phyloP scores from a whole-genome alignment of 2,888 invertebrate species.

The Apodemia hepburni region DNA sequence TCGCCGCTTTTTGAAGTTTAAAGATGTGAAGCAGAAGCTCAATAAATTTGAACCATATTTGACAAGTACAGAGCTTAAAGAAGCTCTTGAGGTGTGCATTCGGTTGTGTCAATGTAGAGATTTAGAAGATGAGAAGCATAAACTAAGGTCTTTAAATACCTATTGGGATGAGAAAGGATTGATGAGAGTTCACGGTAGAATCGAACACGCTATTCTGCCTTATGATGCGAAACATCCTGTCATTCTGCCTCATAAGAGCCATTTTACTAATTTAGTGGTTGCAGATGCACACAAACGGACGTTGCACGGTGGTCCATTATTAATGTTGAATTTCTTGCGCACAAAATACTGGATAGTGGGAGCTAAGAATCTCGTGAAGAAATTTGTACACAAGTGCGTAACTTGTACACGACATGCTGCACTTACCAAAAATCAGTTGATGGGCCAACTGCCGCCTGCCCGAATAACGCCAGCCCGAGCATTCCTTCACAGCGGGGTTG shows the following conservation, averaged over 20 bases:
- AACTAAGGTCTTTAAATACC: neutral
- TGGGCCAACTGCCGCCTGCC: constrained; percentile 9
- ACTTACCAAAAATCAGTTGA: neutral
- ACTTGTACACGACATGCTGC: constrained; percentile 8
- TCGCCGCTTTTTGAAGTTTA: neutral
- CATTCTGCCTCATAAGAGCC: constrained; percentile 22
- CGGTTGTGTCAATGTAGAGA: neutral
- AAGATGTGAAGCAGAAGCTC: neutral
- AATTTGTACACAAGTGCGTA: constrained; percentile 3
- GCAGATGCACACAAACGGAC: constrained; percentile 28
- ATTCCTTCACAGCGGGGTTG: neutral
- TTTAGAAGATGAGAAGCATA: neutral
- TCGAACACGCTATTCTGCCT: neutral
- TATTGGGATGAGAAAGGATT: neutral
- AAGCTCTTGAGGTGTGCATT: neutral
- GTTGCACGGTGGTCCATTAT: constrained; percentile 28
- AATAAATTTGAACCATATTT: neutral
- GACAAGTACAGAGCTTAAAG: neutral
- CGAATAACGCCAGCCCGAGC: neutral
- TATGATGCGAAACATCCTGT: constrained; percentile 25
- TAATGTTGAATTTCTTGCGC: constrained; percentile 27
- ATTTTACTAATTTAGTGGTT: constrained; percentile 25
- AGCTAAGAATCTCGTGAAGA: constrained; percentile 21
- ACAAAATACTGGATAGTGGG: constrained; percentile 26
- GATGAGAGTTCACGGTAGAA: constrained; percentile 4